Percentiles rank a stretch among this genome's conserved stretches.
Conservation (phyloP, 1,140 invertebrate species). For the Callitettix versicolor region DNA sequence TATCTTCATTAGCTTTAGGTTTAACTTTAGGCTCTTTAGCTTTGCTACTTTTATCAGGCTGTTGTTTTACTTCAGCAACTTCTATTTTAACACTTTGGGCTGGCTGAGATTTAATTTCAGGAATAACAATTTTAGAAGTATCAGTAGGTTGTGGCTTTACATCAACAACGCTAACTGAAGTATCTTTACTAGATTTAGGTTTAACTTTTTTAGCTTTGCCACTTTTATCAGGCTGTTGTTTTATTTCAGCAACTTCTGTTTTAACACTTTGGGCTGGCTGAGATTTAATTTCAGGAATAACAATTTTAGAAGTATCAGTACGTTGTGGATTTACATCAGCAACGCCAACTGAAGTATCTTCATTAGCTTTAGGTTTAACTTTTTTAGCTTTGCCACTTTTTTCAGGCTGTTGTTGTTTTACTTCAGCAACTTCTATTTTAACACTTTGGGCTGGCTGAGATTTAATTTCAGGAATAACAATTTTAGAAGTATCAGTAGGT, state of each 20-base stretch:
- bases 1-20: too few relatives aligned
- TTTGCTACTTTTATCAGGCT: too few relatives aligned
- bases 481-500: background rate
- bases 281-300: too few relatives aligned
- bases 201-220: background rate
- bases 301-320: too few relatives aligned
- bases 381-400: background rate
- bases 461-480: background rate
- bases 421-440: background rate
- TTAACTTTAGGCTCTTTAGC: background rate
- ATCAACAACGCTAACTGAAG: background rate
- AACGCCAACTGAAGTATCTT: too few relatives aligned
- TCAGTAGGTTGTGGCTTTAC: background rate
- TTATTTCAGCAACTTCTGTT: background rate
- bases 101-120: background rate
- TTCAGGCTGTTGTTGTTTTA: background rate
- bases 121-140: background rate
- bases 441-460: background rate
- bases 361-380: background rate
- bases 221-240: background rate
- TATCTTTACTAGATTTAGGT: background rate
- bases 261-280: too few relatives aligned
- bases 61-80: too few relatives aligned
- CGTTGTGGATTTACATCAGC: too few relatives aligned
- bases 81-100: background rate